Base-by-base conservation (phyloP, 2,797 vertebrate genomes). In the Xenentodon cancila region DNA sequence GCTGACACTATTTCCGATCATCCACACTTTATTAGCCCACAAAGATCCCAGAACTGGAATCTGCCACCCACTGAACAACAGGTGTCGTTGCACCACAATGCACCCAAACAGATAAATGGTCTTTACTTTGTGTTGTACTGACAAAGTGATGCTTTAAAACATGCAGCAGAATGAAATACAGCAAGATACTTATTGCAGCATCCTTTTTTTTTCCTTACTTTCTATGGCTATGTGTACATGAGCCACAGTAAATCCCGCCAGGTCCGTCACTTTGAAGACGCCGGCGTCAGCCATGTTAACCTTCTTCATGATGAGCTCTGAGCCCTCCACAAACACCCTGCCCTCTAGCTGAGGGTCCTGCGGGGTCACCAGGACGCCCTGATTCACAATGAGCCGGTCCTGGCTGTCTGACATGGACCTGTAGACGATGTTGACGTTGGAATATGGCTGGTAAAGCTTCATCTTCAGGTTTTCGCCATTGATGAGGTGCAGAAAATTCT, bases 171-270 rank as follows among this genome's bases (percentile, higher is more conserved):
- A 1, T 45, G 43, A 37, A 44, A 8, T 37, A 3, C 0, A 20
- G 5, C 2, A 18, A 7, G 9, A 21, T 43, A 9, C 42, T 18
- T 4, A 16, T 49, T 18, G n/a, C 19, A 52, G 53, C 5, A 46
- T 22, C 11, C 12, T 21, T n/a, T 48, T 1, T 19, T 20, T 7
- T 30, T 21, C 43, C 82, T 83, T 64, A 93, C 93, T 69, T 0
- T 92, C 64, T 1, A 93, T 90, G 16, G 85, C 58, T n/a, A 94
- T 19, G 81, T 93, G 82, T 56, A 91, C 52, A 1, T 88, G 56
- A 56, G 91, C 89, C 59, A 94, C 91, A n/a, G 75, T 59, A 45
- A 90, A 92, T 7, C 91, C 92, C 1, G 64, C 71, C 67, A 89
- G 81, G 77, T 94, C 93, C 0, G 83, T 90, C 42, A 94, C 77